Evolutionary conservation across 2,888 invertebrate species (phyloP).

Genomic region (Mythimna vitellina): DNA sequence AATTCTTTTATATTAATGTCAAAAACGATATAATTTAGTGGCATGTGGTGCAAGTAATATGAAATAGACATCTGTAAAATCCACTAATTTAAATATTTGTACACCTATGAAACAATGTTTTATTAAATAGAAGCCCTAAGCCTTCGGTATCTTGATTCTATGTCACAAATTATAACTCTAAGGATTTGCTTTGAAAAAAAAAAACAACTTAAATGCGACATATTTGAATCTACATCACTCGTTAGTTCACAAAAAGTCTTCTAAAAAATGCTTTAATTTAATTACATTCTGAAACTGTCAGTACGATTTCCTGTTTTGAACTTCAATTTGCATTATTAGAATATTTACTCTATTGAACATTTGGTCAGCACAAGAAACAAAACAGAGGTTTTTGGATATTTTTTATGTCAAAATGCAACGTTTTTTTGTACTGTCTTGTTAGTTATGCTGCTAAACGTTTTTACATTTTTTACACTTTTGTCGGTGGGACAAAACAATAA

Average conservation of each 20-base stretch:
- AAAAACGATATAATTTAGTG: conserved; percentile 56
- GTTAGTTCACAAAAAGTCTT: conserved; percentile 43
- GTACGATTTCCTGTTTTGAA: conserved; percentile 36
- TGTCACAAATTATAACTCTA: conserved; percentile 24
- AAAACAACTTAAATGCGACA: conserved; percentile 44
- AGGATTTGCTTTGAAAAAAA: conserved; percentile 21
- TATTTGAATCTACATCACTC: conserved; percentile 64
- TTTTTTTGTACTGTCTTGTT: conserved; percentile 42
- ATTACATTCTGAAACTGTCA: conserved; percentile 51
- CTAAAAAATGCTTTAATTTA: conserved; percentile 54
- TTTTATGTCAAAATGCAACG: conserved; percentile 41
- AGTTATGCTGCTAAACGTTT: conserved; percentile 65
- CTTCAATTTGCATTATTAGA: conserved; percentile 63
- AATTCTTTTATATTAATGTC: conserved; percentile 59
- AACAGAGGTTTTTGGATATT: conserved; percentile 44
- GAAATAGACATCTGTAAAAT: conserved; percentile 40
- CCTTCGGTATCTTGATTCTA: conserved; percentile 21
- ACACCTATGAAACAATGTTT: conserved; percentile 33
- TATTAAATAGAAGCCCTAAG: conserved; percentile 17
- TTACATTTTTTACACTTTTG: conserved; percentile 73
- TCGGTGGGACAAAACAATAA: conserved; percentile 86
- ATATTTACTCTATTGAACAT: conserved; percentile 53
- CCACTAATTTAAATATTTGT: conserved; percentile 38
- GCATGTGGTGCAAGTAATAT: conserved; percentile 38
- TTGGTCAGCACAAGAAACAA: conserved; percentile 63